A percentile compares a stretch with the other conserved stretches of the same genome.
Evolutionary conservation across 53 echinoderm and acorn worm species (phyloP).

Genomic region (Temnopleurus reevesii): DNA sequence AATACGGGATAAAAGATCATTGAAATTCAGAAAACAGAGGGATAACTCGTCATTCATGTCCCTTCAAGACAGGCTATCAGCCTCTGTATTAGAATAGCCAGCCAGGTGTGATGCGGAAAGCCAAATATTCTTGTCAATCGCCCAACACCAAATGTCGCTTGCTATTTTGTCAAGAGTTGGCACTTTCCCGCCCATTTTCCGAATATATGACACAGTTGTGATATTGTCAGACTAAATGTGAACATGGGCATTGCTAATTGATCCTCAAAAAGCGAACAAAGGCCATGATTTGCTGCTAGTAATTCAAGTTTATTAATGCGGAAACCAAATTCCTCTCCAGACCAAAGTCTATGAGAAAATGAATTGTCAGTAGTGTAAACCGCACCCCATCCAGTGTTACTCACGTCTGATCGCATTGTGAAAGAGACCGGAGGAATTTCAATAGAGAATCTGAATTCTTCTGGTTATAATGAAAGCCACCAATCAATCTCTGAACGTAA

Average conservation of each 20-base stretch:
- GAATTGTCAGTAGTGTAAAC: conserved; percentile 56
- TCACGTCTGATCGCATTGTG: conserved; percentile 46
- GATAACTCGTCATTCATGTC: conserved; percentile 50
- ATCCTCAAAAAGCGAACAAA: conserved; percentile 3
- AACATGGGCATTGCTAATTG: background rate
- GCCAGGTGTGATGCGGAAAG: conserved; percentile 44
- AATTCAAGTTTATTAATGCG: conserved; percentile 49
- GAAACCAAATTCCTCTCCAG: background rate
- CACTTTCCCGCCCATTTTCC: conserved; percentile 8
- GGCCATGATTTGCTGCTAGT: conserved; percentile 41
- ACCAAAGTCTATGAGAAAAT: conserved; percentile 46
- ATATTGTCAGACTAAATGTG: background rate
- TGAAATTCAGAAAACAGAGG: background rate
- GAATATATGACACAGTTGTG: background rate
- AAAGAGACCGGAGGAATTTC: conserved; percentile 36
- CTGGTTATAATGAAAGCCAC: background rate
- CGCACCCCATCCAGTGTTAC: conserved; percentile 56
- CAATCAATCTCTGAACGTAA: background rate
- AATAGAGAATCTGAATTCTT: background rate
- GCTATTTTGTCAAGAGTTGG: background rate
- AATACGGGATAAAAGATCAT: conserved; percentile 35
- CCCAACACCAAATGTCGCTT: conserved; percentile 36
- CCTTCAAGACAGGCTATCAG: conserved; percentile 48
- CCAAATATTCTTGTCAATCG: conserved; percentile 8
- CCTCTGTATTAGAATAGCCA: conserved; percentile 17